Percentiles rank a stretch among this genome's conserved stretches.
Evolutionary conservation across 2,888 invertebrate species (phyloP).

Genomic region (Acanthopleura granulata): DNA sequence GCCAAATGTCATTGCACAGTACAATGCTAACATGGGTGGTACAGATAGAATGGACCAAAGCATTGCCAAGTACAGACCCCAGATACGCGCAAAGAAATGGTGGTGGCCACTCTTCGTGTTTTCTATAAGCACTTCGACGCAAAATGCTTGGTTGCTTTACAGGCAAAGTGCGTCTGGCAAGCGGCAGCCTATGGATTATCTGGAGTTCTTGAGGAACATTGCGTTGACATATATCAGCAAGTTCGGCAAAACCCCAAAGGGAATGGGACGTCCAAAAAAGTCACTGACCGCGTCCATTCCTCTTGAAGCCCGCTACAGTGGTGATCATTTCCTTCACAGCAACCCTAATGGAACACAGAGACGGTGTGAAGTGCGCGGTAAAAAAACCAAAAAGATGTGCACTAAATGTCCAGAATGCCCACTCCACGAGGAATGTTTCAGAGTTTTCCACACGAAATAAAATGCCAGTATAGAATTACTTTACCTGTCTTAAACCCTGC

Average conservation of each 20-base stretch:
- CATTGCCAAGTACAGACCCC: background rate
- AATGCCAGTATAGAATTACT: too few species aligned
- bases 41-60: background rate
- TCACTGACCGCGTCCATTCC: too few species aligned
- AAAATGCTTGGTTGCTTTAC: background rate
- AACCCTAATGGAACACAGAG: background rate
- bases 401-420: background rate
- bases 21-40: background rate
- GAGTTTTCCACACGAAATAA: background rate
- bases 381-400: background rate
- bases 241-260: too few species aligned
- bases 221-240: too few species aligned
- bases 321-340: background rate
- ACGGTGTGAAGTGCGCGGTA: background rate
- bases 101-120: background rate
- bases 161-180: background rate
- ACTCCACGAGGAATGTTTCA: background rate
- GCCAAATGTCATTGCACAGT: background rate
- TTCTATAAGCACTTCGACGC: background rate
- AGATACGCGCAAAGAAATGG: background rate
- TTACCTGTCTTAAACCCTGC: too few species aligned
- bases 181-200: background rate
- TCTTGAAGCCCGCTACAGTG: too few species aligned
- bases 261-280: too few species aligned
- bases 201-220: background rate